Evolutionary conservation across 2,888 invertebrate genomes (phyloP).

Genomic region (Leucozona laternaria): DNA sequence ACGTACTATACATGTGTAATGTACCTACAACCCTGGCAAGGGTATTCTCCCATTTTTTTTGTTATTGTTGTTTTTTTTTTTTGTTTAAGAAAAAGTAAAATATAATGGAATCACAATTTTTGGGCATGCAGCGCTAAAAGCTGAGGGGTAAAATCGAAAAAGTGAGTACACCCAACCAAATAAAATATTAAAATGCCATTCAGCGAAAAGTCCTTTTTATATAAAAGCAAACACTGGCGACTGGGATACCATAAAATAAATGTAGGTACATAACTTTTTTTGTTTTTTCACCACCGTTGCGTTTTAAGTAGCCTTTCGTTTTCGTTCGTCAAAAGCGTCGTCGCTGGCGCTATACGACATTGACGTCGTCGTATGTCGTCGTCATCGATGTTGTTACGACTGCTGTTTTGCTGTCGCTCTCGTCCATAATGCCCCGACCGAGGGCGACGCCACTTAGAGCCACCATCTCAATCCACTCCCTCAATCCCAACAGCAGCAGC

Average conservation of each 20-base stretch:
- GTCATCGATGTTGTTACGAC: constrained; percentile 22
- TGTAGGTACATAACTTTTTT: constrained; percentile 15
- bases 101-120: constrained; percentile 37
- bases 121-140: constrained; percentile 39
- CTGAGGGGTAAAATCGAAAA: constrained; percentile 11
- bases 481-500: not conserved
- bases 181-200: constrained; percentile 73
- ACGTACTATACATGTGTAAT: not conserved
- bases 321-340: constrained; percentile 13
- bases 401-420: constrained; percentile 32
- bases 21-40: constrained; percentile 47
- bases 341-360: too few relatives aligned
- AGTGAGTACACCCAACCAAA: constrained; percentile 38
- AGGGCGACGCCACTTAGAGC: constrained; percentile 42
- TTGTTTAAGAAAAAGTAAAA: not conserved
- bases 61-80: not conserved
- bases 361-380: constrained; percentile 20
- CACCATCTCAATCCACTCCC: constrained; percentile 24
- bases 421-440: constrained; percentile 28
- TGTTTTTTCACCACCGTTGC: constrained; percentile 51
- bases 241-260: constrained; percentile 61
- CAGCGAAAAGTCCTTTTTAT: constrained; percentile 68
- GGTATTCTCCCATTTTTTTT: constrained; percentile 40
- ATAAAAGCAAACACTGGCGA: constrained; percentile 69
- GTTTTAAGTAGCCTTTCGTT: constrained; percentile 59